Evolutionary conservation across 2,113 vertebrate genomes (phyloP).

Genomic region (Microcebus tavaratra): DNA sequence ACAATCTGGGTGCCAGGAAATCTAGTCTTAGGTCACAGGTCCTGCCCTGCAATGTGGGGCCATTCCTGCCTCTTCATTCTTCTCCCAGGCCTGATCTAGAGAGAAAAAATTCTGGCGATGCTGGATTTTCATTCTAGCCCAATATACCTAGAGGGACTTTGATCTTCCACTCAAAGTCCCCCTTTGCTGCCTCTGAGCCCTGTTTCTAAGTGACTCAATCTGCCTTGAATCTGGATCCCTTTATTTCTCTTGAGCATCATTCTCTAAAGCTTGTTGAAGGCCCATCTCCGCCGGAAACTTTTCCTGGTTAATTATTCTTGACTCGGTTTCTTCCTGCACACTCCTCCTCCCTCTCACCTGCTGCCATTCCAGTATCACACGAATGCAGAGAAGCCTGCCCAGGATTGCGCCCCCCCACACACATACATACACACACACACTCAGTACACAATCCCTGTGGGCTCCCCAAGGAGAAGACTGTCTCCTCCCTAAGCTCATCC

Average conservation of each 20-base stretch:
- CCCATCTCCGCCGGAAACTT: not conserved
- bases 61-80: not conserved
- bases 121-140: not conserved
- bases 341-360: not conserved
- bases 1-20: not conserved
- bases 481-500: not conserved
- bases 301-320: not conserved
- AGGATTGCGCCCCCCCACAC: accelerated
- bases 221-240: not conserved
- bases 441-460: too few relatives aligned
- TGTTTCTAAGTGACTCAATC: not conserved
- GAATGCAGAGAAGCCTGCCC: not conserved
- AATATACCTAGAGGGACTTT: not conserved
- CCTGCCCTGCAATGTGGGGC: not conserved
- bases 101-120: not conserved
- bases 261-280: not conserved
- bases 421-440: accelerated
- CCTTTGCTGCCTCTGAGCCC: not conserved
- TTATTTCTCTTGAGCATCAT: not conserved
- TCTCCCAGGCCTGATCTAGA: not conserved
- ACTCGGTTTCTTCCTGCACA: not conserved
- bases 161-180: not conserved
- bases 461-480: not conserved
- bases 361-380: not conserved
- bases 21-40: too few relatives aligned